A percentile compares a stretch with the other conserved stretches of the same genome.
These are phyloP conservation scores for Isoperla grammatica DNA, from an alignment of 2,888 invertebrate species.

Conservation along the genomic window DNA sequence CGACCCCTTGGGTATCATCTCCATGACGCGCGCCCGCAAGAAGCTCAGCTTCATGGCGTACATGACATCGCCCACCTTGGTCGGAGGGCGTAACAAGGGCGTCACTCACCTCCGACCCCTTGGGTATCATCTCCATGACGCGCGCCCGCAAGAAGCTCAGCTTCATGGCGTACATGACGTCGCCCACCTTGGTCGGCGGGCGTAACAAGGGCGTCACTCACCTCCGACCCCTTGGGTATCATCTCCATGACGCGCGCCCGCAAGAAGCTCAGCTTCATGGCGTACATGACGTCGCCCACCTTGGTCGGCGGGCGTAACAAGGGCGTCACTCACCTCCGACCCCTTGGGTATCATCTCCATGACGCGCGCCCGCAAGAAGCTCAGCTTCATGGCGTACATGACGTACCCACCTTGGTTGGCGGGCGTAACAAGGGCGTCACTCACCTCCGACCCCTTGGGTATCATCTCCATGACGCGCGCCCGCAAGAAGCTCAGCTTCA, in stretches of 20 bases:
- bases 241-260: conserved; percentile 51
- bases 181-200: conserved; percentile 47
- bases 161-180: conserved; percentile 57
- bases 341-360: no score
- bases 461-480: conserved; percentile 50
- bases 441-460: conserved; percentile 40
- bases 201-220: no score
- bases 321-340: no score
- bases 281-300: conserved; percentile 52
- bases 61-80: conserved; percentile 50
- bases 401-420: not conserved
- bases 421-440: no score
- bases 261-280: conserved; percentile 55
- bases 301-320: conserved; percentile 49
- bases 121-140: conserved; percentile 46
- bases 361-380: no score
- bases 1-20: conserved; percentile 42
- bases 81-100: conserved; percentile 48
- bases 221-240: conserved; percentile 39
- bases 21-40: conserved; percentile 51
- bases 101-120: conserved; percentile 39
- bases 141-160: conserved; percentile 52
- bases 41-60: conserved; percentile 58
- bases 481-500: conserved; percentile 53
- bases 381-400: not conserved